Evolutionary conservation across 2,113 vertebrate genomes (phyloP), one percentile per base, ranked within the genome.

Genomic region (Oryzias woworae): DNA sequence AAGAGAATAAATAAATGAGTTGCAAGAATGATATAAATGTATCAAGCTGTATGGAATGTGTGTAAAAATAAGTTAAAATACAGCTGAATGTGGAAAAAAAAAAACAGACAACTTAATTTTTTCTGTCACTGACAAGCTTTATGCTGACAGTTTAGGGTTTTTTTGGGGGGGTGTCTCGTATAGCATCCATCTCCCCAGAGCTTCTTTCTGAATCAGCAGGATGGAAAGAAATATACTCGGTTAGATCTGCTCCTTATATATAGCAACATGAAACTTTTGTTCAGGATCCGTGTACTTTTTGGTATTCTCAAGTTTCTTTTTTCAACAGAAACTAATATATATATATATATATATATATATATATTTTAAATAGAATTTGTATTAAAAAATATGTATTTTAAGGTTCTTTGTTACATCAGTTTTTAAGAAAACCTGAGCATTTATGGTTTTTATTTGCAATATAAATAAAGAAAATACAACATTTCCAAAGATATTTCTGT

Each of bases 101-200:
- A 67, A 61, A 20, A 48, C 80, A 72, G 82, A 83, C 69, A 28
- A 63, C 71, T 78, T 73, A 77, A 87, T 88, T 84, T 74, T 80
- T 84, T 84, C 80, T 81, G 84, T 85, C 66, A 64, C 47, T 41
- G 72, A 58, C 72, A 66, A 66, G 65, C 63, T 61, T 0, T 4
- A 54, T 70, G 78, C 83, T 78, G 81, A 79, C 65, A 28, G 62
- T 53, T 73, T 31, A 5, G 62, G 58, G 46, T 52, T 31, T 17
- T 52, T 71, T 52, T 56, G 48, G 17, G 5, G 4, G 5, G 26
- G 55, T 80, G 73, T 83, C 81, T 80, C 43, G 12, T 56, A 16
- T 73, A 66, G 64, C 69, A 75, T 78, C 72, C 77, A 69, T 60
- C 71, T 75, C 78, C 74, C 48, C 55, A 44, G 62, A 77, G 56